Evolutionary conservation across 2,888 invertebrate genomes (phyloP).

Genomic region (Yponomeuta cagnagella): DNA sequence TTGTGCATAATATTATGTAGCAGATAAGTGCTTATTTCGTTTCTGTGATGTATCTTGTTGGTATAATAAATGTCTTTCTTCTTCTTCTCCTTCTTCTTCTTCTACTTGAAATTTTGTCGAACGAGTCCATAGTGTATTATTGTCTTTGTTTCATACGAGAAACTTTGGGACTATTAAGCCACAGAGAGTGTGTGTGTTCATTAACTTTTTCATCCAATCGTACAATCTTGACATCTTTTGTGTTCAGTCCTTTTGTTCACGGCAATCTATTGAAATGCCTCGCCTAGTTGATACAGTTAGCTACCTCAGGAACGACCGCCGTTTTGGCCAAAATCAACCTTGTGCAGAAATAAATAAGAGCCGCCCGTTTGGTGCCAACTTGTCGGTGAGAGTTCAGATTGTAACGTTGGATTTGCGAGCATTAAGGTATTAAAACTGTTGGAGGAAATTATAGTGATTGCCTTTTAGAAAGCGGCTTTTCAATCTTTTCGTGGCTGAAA

Average conservation of each 20-base stretch:
- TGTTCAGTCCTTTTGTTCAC: not conserved
- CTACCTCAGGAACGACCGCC: not conserved
- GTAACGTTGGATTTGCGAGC: not conserved
- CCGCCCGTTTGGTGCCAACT: no score
- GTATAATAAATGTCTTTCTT: no score
- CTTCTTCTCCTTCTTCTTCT: no score
- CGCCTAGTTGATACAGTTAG: not conserved
- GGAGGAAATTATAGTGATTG: constrained; percentile 1
- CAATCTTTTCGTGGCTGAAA: not conserved
- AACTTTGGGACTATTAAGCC: no score
- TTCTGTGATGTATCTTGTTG: no score
- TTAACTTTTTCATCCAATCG: not conserved
- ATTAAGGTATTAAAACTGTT: constrained; percentile 1
- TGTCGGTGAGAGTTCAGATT: not conserved
- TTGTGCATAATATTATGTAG: no score
- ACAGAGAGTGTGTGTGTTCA: not conserved
- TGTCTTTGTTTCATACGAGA: no score
- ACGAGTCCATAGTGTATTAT: no score
- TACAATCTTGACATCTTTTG: not conserved
- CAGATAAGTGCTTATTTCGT: no score
- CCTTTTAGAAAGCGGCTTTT: not conserved
- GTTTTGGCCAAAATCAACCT: not conserved
- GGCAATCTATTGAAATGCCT: not conserved
- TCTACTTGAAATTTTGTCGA: no score
- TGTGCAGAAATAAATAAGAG: no score